These are phyloP conservation scores for Erithacus rubecula DNA, from an alignment of 2,797 vertebrate genomes.

Conservation along the genomic window DNA sequence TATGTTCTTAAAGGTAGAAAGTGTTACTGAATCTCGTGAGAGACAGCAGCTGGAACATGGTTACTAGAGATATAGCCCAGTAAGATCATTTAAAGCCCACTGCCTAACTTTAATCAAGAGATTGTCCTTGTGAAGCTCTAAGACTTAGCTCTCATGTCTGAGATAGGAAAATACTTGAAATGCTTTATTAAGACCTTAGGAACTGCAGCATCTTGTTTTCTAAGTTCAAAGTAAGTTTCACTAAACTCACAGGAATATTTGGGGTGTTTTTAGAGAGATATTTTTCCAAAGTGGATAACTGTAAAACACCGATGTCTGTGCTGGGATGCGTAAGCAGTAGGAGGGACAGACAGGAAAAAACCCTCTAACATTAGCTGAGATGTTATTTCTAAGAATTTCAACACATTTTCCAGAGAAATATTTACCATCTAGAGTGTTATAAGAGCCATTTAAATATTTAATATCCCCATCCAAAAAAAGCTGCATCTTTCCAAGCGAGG, in stretches of 20 bases:
- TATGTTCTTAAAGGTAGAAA: not conserved
- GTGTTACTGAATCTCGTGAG: not conserved
- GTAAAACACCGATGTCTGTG: not conserved
- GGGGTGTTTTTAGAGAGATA: not conserved
- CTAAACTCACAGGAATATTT: not conserved
- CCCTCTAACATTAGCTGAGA: not conserved
- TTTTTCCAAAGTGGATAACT: not conserved
- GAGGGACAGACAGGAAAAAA: not conserved
- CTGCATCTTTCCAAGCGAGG: not conserved
- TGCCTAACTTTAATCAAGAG: not conserved
- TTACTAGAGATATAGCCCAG: not conserved
- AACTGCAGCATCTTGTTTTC: not conserved
- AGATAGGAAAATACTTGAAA: not conserved
- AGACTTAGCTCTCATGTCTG: not conserved
- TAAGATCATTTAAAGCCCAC: not conserved
- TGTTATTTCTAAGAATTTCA: not conserved
- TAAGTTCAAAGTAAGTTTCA: not conserved
- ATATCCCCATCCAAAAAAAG: not conserved
- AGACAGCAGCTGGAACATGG: not conserved
- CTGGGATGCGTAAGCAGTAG: not conserved
- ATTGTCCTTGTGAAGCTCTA: not conserved
- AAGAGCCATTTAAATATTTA: not conserved
- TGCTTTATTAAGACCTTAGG: not conserved
- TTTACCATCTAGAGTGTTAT: not conserved
- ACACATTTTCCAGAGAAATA: not conserved